A percentile compares a stretch with the other conserved stretches of the same genome.
Evolutionary conservation across 1,140 invertebrate genomes (phyloP).

Genomic region (Drosophila mojavensis): DNA sequence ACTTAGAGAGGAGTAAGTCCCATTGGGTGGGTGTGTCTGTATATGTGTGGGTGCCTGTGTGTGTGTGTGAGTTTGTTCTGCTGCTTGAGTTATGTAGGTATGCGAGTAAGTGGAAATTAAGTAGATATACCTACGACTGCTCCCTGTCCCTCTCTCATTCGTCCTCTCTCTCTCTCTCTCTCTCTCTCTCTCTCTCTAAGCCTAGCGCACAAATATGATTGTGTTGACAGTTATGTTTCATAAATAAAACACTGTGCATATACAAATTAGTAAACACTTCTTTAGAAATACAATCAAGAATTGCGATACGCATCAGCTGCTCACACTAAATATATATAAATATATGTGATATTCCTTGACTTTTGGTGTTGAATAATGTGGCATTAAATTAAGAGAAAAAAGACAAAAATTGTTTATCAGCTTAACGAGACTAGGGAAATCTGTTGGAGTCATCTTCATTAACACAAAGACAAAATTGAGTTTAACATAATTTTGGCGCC

Average conservation of each 20-base stretch:
- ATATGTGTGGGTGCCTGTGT: slow-evolving; percentile 12
- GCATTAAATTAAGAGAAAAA: slow-evolving; percentile 57
- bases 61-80: slow-evolving; percentile 8
- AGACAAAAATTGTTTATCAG: slow-evolving; percentile 50
- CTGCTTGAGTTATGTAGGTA: slow-evolving; percentile 34
- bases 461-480: slow-evolving; percentile 16
- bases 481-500: slow-evolving; percentile 69
- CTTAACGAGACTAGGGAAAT: slow-evolving; percentile 34
- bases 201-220: not conserved
- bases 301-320: slow-evolving; percentile 20
- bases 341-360: not conserved
- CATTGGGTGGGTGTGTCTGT: slow-evolving; percentile 23
- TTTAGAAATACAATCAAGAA: not conserved
- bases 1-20: not conserved
- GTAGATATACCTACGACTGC: slow-evolving; percentile 9
- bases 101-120: slow-evolving; percentile 36
- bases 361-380: slow-evolving; percentile 33
- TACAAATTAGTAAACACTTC: slow-evolving; percentile 27
- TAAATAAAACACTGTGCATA: slow-evolving; percentile 20
- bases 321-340: slow-evolving; percentile 31
- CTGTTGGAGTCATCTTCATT: slow-evolving; percentile 49
- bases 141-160: not conserved
- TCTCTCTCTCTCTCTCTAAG: not conserved
- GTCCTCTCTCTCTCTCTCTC: not conserved
- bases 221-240: slow-evolving; percentile 8